A percentile compares a stretch with the other conserved stretches of the same genome.
These are phyloP conservation scores for Elymnias hypermnestra DNA, from an alignment of 1,140 invertebrate species.

Conservation along the genomic window DNA sequence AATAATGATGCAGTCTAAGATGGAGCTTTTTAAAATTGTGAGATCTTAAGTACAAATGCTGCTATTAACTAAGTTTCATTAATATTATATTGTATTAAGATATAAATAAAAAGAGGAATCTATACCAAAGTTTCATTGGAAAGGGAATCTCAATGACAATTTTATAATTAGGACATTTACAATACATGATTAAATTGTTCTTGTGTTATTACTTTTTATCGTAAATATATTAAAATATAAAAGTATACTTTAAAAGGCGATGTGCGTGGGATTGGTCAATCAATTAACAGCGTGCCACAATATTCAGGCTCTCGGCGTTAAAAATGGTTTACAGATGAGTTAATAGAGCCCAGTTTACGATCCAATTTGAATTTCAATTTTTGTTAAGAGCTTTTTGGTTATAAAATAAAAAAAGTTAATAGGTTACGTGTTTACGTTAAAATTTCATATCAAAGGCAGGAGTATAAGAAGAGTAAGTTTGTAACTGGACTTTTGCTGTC, in stretches of 20 bases:
- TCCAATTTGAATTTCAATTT: constrained; percentile 28
- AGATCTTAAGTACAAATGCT: no score
- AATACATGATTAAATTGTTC: no score
- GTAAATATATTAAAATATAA: constrained; percentile 1
- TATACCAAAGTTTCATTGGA: no score
- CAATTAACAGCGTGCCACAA: constrained; percentile 5
- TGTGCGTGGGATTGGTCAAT: constrained; percentile 4
- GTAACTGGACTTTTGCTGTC: constrained; percentile 10
- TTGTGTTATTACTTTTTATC: not conserved
- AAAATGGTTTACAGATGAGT: constrained; percentile 11
- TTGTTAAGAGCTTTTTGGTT: constrained; percentile 7
- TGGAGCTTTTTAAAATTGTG: no score
- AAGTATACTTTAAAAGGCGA: constrained; percentile 1
- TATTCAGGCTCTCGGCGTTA: constrained; percentile 5
- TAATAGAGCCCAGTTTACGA: constrained; percentile 24
- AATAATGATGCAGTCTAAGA: no score
- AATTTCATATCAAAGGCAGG: not conserved
- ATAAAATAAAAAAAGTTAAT: constrained; percentile 10
- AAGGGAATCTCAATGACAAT: no score
- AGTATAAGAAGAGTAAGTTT: not conserved
- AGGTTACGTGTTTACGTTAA: constrained; percentile 5
- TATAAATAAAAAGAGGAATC: no score
- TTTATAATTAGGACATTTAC: no score
- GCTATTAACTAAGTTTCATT: no score
- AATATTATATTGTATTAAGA: no score